These are phyloP conservation scores for Iselma pallidipennis DNA, from an alignment of 2,888 invertebrate species.

Conservation along the genomic window DNA sequence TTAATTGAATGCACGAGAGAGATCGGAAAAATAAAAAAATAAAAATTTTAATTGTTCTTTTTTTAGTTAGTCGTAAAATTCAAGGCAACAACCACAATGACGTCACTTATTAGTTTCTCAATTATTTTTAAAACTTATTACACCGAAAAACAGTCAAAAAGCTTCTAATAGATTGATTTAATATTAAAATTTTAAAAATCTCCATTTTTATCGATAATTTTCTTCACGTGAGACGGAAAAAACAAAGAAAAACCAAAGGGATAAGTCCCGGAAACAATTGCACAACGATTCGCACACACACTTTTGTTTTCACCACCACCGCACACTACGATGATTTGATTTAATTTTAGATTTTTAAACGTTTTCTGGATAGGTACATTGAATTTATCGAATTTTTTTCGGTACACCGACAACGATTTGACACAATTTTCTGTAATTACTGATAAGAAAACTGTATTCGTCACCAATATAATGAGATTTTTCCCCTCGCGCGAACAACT, in stretches of 20 bases:
- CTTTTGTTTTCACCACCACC: too few species aligned
- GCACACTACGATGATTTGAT: background rate
- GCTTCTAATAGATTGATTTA: conserved; percentile 54
- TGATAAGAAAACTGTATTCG: background rate
- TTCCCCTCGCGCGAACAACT: background rate
- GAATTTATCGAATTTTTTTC: background rate
- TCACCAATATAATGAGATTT: background rate
- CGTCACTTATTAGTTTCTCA: too few species aligned
- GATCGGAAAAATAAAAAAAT: too few species aligned
- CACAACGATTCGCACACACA: too few species aligned
- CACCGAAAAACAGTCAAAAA: conserved; percentile 48
- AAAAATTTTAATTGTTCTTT: background rate
- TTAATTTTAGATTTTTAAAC: conserved; percentile 14
- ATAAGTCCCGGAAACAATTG: too few species aligned
- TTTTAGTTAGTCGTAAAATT: background rate
- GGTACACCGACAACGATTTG: background rate
- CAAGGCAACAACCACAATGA: conserved; percentile 8
- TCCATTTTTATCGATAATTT: conserved; percentile 51
- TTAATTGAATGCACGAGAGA: too few species aligned
- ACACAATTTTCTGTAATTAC: background rate
- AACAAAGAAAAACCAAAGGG: background rate
- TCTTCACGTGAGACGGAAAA: background rate
- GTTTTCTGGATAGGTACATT: conserved; percentile 21
- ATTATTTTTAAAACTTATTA: too few species aligned
- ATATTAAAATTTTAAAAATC: conserved; percentile 52